phyloP scores from a whole-genome alignment of 2,797 vertebrate genomes.

The Odontamblyopus rebecca region DNA sequence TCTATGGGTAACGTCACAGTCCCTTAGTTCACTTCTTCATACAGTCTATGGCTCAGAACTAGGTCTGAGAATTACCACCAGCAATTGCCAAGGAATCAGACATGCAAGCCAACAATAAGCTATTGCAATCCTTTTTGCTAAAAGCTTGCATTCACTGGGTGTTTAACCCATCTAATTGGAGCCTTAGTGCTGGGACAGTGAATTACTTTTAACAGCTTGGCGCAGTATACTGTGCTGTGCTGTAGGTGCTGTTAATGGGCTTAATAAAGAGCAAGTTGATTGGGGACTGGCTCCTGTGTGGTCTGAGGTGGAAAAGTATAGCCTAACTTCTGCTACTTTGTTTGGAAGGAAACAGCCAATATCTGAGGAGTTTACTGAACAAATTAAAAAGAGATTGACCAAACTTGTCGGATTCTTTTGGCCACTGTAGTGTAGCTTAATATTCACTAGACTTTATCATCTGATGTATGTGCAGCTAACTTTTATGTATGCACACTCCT shows the following conservation, averaged over 20 bases:
- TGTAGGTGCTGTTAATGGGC: slow-evolving; percentile 44
- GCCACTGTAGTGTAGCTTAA: background rate
- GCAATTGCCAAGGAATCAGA: too few relatives aligned
- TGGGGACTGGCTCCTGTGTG: slow-evolving; percentile 28
- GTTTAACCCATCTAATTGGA: slow-evolving; percentile 16
- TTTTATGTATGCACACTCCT: slow-evolving; percentile 18
- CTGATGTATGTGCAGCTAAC: background rate
- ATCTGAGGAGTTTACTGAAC: background rate
- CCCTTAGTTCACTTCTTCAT: too few relatives aligned
- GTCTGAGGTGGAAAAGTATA: slow-evolving; percentile 20
- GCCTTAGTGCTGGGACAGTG: slow-evolving; percentile 15
- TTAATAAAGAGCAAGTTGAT: slow-evolving; percentile 52
- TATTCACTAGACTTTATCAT: background rate
- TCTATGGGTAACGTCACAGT: too few relatives aligned
- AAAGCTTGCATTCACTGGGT: background rate
- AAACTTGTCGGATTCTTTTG: background rate
- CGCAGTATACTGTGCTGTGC: slow-evolving; percentile 17
- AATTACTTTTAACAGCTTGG: slow-evolving; percentile 18
- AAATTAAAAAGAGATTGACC: background rate
- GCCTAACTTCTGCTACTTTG: slow-evolving; percentile 16
- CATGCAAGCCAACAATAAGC: too few relatives aligned
- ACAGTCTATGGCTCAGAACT: too few relatives aligned
- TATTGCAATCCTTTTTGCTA: background rate
- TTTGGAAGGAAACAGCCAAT: slow-evolving; percentile 22
- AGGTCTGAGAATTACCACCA: too few relatives aligned